A percentile compares a stretch with the other conserved stretches of the same genome.
phyloP scores from a whole-genome alignment of 1,140 invertebrate species.

The Oryctes rhinoceros region DNA sequence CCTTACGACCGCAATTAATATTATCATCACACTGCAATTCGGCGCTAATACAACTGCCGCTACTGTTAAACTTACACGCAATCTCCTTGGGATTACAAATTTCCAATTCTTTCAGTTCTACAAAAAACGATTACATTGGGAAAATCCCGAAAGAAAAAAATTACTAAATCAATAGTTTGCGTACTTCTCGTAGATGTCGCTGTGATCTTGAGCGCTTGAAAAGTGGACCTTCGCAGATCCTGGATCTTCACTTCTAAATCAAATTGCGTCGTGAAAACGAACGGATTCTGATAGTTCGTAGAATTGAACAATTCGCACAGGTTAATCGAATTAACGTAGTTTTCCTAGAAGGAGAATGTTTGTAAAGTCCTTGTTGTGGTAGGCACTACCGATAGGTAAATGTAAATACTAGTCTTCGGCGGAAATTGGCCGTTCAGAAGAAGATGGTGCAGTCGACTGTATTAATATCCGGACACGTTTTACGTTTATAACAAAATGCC shows the following conservation, averaged over 20 bases:
- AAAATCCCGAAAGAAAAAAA: background rate
- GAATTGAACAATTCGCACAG: constrained; percentile 11
- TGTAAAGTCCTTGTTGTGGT: background rate
- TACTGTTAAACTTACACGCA: background rate
- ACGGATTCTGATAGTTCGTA: constrained; percentile 5
- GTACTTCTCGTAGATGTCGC: constrained; percentile 37
- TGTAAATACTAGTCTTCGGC: too few species aligned
- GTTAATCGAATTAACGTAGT: constrained; percentile 27
- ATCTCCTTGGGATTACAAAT: constrained; percentile 15
- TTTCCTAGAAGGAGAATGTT: background rate
- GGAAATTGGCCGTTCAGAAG: too few species aligned
- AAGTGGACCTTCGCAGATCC: background rate
- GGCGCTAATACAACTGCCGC: background rate
- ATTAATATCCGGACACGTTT: too few species aligned
- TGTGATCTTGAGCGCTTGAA: background rate
- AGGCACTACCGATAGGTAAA: background rate
- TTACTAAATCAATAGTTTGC: background rate
- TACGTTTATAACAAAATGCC: too few species aligned
- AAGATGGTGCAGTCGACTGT: too few species aligned
- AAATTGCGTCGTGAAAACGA: constrained; percentile 31
- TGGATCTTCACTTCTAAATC: constrained; percentile 8
- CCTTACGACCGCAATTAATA: constrained; percentile 2
- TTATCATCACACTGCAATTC: constrained; percentile 21
- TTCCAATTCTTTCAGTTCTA: constrained; percentile 9
- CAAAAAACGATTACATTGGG: background rate